These are phyloP conservation scores for Centropyge bicolor DNA, from an alignment of 2,797 vertebrate species.

Conservation along the genomic window DNA sequence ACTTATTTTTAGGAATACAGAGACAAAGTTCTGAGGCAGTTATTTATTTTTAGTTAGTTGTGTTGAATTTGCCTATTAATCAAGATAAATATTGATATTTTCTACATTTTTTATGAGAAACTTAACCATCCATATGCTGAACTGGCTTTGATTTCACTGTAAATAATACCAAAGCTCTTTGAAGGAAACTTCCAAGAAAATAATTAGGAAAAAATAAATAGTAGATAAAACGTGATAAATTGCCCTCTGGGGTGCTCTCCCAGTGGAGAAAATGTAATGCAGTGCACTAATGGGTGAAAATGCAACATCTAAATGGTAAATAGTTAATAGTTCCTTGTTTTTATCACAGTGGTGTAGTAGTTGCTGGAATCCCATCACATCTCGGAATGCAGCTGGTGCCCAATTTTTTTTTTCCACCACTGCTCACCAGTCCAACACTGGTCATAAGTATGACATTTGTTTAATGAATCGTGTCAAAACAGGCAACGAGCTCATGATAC, in stretches of 20 bases:
- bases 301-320: not conserved
- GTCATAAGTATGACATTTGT: not conserved
- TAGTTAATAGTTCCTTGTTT: not conserved
- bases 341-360: not conserved
- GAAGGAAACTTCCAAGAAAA: not conserved
- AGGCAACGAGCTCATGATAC: constrained; percentile 1
- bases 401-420: not conserved
- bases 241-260: not conserved
- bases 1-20: not conserved
- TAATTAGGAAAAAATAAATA: not conserved
- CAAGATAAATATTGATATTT: not conserved
- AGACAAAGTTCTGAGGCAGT: not conserved
- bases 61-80: not conserved
- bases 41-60: not conserved
- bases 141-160: not conserved
- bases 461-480: constrained; percentile 7
- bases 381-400: not conserved
- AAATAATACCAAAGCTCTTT: not conserved
- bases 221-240: too few relatives aligned
- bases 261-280: not conserved
- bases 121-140: not conserved
- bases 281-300: too few relatives aligned
- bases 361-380: not conserved
- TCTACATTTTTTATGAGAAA: not conserved
- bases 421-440: too few relatives aligned